These are phyloP conservation scores for Clitarchus hookeri DNA, from an alignment of 2,888 invertebrate species.

Conservation along the genomic window DNA sequence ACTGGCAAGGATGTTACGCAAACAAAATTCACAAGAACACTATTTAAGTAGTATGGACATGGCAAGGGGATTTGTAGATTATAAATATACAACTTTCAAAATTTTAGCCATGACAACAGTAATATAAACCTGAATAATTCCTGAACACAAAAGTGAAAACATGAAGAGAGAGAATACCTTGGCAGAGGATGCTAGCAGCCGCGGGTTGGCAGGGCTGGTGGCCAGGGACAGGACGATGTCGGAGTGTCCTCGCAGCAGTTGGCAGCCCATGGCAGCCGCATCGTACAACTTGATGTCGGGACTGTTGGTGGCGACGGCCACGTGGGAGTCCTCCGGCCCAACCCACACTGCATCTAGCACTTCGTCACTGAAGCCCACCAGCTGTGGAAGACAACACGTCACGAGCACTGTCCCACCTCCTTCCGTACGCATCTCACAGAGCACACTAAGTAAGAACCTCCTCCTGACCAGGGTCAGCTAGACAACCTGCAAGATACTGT, in stretches of 20 bases:
- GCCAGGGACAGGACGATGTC: conserved; percentile 84
- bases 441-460: no score
- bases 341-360: conserved; percentile 82
- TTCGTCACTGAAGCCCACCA: conserved; percentile 95
- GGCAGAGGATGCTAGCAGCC: conserved; percentile 78
- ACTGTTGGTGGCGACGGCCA: conserved; percentile 94
- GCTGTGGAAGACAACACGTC: conserved; percentile 57
- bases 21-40: no score
- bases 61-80: no score
- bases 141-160: not conserved
- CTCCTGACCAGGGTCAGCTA: no score
- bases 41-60: no score
- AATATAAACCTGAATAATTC: no score
- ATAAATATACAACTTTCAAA: no score
- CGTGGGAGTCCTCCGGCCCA: conserved; percentile 72
- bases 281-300: conserved; percentile 87
- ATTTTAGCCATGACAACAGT: no score
- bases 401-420: not conserved
- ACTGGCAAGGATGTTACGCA: no score
- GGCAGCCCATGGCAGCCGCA: conserved; percentile 77
- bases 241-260: conserved; percentile 84
- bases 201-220: conserved; percentile 65
- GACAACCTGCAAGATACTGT: no score
- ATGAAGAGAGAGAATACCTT: conserved; percentile 64
- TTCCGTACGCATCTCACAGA: no score